Conservation (phyloP, 2,888 invertebrate genomes). For the Amblyjoppa fuscipennis region DNA sequence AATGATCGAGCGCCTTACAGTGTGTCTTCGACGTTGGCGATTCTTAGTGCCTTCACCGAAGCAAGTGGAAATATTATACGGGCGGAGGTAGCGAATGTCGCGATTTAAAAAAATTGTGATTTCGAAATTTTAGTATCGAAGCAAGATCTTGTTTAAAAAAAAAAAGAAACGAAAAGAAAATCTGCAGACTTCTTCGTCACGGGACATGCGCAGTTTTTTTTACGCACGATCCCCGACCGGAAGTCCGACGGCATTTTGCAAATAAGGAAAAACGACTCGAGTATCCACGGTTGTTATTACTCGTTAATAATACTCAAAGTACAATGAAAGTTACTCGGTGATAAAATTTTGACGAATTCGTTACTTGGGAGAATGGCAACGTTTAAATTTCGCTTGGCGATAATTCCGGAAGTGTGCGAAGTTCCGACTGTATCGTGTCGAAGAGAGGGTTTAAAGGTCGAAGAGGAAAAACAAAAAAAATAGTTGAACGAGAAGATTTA, state of each 20-base stretch:
- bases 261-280: slow-evolving; percentile 8
- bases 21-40: slow-evolving; percentile 7
- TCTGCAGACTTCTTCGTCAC: slow-evolving; percentile 22
- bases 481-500: slow-evolving; percentile 25
- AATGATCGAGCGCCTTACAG: slow-evolving; percentile 18
- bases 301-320: slow-evolving; percentile 26
- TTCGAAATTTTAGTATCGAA: slow-evolving; percentile 14
- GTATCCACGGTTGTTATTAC: slow-evolving; percentile 24
- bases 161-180: neutral
- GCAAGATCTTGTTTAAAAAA: neutral
- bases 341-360: slow-evolving; percentile 7
- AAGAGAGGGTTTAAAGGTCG: slow-evolving; percentile 30
- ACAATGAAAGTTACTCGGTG: slow-evolving; percentile 27
- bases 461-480: slow-evolving; percentile 8
- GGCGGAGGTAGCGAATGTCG: slow-evolving; percentile 19
- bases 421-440: slow-evolving; percentile 17
- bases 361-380: neutral
- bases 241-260: slow-evolving; percentile 12
- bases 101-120: slow-evolving; percentile 13
- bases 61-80: slow-evolving; percentile 27
- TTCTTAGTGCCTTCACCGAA: slow-evolving; percentile 55
- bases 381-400: slow-evolving; percentile 15
- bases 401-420: slow-evolving; percentile 26
- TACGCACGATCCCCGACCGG: slow-evolving; percentile 2
- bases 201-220: slow-evolving; percentile 45